Evolutionary conservation across 2,888 invertebrate species (phyloP), one percentile per base, ranked within the genome.

Genomic region (Dicyrtomina minuta): DNA sequence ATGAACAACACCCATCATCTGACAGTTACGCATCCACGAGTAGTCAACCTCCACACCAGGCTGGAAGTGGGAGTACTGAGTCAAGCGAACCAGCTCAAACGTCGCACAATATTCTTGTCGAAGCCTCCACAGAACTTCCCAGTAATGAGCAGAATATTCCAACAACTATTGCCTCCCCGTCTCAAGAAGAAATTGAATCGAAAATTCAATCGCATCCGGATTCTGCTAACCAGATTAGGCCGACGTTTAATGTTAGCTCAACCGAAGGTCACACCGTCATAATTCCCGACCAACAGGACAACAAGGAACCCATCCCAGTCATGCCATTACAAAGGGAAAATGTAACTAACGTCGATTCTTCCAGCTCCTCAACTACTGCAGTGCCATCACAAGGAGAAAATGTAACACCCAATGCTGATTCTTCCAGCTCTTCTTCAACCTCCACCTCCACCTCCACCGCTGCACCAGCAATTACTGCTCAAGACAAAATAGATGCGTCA

Each of bases 261-360:
- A 59, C 53, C 74, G 73, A 59, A 71, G 73, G 70, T 22, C 64
- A 12, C 73, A 70, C 15, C 68, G 66, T 72, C 41, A 46, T 68
- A 60, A 71, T 73, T 70, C 75, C 64, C 59, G 66, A 72, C 66
- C 61, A 44, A 65, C 15, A 5, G 10, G 59, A 68, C 70, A 55
- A 27, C 6, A 44, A 56, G 17, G 66, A 22, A 49, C 56, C 71
- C 39, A 68, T 49, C 74, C 74, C 10, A 59, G 65, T 66, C 74
- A 74, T 66, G 65, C 67, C 59, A 70, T 72, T 5, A 51, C 71
- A n/a, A 71, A 41, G 71, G 15, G 62, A 69, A 58, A 62, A 67
- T 33, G 68, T 73, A 68, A 66, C 66, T 59, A 61, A 75, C 15
- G 70, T 72, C 3, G 74, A 74, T 71, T 22, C 75, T n/a, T 53